Evolutionary conservation across 2,113 vertebrate species (phyloP).

Genomic region (Proteles cristata): DNA sequence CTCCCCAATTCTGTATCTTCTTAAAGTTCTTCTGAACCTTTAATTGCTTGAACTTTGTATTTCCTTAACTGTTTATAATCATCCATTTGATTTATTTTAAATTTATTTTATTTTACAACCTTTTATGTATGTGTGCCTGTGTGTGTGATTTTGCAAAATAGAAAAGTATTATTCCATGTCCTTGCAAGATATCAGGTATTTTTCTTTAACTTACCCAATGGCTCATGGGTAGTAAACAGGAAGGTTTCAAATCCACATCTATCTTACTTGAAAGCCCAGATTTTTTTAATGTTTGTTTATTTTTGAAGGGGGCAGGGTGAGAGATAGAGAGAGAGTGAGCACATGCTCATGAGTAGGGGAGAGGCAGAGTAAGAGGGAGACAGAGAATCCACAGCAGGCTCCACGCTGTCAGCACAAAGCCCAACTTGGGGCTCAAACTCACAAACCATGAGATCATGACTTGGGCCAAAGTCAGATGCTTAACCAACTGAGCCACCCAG

Average conservation of each 20-base stretch:
- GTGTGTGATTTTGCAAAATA: neutral
- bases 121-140: neutral
- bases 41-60: neutral
- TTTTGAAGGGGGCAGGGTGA: no score
- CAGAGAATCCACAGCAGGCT: no score
- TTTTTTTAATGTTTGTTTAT: no score
- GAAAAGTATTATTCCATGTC: neutral
- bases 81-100: constrained; percentile 28
- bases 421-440: no score
- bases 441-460: no score
- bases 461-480: no score
- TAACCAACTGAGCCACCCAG: no score
- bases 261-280: neutral
- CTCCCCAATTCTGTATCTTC: neutral
- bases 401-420: no score
- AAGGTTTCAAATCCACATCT: neutral
- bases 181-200: neutral
- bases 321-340: no score
- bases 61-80: neutral
- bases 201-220: neutral
- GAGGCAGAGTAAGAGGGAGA: no score
- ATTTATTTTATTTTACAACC: neutral
- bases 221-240: neutral
- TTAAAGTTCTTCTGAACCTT: constrained; percentile 7
- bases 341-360: no score